A percentile compares a stretch with the other conserved stretches of the same genome.
These are phyloP conservation scores for Laticauda colubrina DNA, from an alignment of 2,113 vertebrate genomes.

Conservation along the genomic window DNA sequence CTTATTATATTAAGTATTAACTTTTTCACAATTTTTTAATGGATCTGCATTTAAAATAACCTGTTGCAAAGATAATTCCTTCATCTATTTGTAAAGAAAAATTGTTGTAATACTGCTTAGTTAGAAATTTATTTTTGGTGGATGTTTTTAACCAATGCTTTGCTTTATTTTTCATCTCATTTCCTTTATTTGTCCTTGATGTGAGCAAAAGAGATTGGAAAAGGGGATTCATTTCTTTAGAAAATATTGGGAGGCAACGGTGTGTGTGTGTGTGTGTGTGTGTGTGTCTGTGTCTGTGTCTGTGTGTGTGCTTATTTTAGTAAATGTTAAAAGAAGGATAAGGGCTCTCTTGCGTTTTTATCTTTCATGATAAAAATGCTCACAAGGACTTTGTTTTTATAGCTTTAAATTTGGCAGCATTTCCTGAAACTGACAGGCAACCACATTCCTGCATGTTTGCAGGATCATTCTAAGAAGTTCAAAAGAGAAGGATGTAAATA, in stretches of 20 bases:
- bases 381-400: background rate
- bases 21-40: background rate
- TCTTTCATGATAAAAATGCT: background rate
- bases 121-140: background rate
- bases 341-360: background rate
- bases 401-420: background rate
- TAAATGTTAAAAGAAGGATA: background rate
- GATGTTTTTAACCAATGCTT: background rate
- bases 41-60: background rate
- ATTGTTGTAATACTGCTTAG: background rate
- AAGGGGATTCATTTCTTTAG: background rate
- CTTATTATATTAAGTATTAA: background rate
- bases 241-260: background rate
- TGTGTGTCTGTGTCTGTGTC: no score
- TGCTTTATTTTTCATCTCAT: background rate
- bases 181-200: background rate
- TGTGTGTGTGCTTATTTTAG: background rate
- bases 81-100: background rate
- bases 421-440: background rate
- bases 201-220: background rate
- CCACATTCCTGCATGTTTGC: background rate
- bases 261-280: rapidly evolving
- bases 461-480: background rate
- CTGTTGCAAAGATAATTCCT: background rate
- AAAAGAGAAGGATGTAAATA: background rate